Evolutionary conservation across 2,888 invertebrate genomes (phyloP).

Genomic region (Ptychoptera contaminata): DNA sequence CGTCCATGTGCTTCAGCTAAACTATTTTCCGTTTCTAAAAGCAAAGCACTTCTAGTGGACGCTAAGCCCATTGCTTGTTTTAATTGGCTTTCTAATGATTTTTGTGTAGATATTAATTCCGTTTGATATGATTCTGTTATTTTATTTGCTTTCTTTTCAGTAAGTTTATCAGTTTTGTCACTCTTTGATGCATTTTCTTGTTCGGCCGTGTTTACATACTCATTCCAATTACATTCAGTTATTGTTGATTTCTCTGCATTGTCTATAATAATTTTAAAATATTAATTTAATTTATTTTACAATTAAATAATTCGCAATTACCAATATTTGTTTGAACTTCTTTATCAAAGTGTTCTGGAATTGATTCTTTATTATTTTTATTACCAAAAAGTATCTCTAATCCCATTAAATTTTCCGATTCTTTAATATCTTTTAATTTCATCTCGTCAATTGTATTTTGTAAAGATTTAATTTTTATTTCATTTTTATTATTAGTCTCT

Average conservation of each 20-base stretch:
- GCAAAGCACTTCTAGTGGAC: constrained; percentile 14
- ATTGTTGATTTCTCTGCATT: neutral
- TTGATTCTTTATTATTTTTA: neutral
- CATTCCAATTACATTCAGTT: constrained; percentile 1
- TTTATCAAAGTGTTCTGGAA: constrained; percentile 1
- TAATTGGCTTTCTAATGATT: constrained; percentile 12
- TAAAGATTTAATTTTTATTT: constrained; percentile 16
- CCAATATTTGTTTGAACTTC: constrained; percentile 11
- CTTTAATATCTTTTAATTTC: constrained; percentile 19
- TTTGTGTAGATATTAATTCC: neutral
- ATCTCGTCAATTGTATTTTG: constrained; percentile 20
- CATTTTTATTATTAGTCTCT: constrained; percentile 18
- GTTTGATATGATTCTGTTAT: constrained; percentile 4
- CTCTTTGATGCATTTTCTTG: constrained; percentile 21
- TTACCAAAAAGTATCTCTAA: constrained; percentile 22
- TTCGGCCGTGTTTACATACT: constrained; percentile 14
- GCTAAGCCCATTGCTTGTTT: constrained; percentile 14
- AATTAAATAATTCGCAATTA: constrained; percentile 2
- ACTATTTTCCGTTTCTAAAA: constrained; percentile 15
- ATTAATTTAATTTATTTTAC: neutral
- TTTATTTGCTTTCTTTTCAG: neutral
- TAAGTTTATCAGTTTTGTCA: neutral
- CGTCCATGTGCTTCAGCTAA: constrained; percentile 18
- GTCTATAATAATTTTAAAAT: neutral
- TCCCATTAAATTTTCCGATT: constrained; percentile 28